phyloP scores from a whole-genome alignment of 2,113 vertebrate genomes.

The Brachypodius melanocephalos region DNA sequence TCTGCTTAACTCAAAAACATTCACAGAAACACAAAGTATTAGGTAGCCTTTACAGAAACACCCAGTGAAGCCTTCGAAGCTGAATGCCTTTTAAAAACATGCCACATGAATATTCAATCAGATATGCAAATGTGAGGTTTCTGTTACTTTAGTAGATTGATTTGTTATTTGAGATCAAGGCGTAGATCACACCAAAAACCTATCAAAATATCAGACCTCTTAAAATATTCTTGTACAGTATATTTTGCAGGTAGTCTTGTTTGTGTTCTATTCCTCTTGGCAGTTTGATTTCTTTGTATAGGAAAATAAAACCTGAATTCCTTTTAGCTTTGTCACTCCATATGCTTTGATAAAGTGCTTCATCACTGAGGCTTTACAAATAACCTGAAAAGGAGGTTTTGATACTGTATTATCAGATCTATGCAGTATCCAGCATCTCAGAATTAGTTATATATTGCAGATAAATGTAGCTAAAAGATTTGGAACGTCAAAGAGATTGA shows the following conservation, averaged over 20 bases:
- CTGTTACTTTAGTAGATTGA: conserved; percentile 13
- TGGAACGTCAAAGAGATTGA: background rate
- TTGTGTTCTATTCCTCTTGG: background rate
- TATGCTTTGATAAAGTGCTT: background rate
- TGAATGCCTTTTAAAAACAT: background rate
- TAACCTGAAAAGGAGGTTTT: background rate
- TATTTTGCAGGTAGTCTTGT: background rate
- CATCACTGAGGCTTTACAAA: conserved; percentile 9
- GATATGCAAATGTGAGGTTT: conserved; percentile 14
- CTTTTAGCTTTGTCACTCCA: background rate
- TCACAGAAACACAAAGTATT: background rate
- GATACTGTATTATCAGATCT: background rate
- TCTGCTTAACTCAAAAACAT: conserved; percentile 11
- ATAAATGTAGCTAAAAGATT: background rate
- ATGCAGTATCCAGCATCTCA: background rate
- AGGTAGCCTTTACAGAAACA: background rate
- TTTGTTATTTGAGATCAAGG: conserved; percentile 51
- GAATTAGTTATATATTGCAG: background rate
- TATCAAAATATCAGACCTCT: conserved; percentile 35
- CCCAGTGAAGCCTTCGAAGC: background rate
- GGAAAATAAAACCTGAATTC: background rate
- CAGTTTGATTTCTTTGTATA: background rate
- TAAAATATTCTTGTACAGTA: background rate
- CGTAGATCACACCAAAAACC: background rate
- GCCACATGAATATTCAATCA: conserved; percentile 44